A percentile compares a stretch with the other conserved stretches of the same genome.
These are phyloP conservation scores for Penaeus indicus DNA, from an alignment of 1,140 invertebrate species.

Conservation along the genomic window DNA sequence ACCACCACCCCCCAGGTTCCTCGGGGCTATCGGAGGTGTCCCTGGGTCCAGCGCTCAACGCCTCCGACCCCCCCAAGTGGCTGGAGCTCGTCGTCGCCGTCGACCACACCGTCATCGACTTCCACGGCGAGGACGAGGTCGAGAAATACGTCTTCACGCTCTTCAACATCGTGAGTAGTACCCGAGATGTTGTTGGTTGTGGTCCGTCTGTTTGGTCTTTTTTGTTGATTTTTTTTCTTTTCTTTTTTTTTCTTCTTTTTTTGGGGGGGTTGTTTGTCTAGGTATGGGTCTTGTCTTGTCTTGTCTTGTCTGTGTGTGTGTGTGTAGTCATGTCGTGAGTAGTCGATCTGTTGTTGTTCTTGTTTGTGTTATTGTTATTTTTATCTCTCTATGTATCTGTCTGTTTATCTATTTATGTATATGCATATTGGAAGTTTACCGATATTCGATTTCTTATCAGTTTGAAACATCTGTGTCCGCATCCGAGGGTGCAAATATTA, in stretches of 20 bases:
- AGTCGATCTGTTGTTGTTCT: neutral
- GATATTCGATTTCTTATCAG: no score
- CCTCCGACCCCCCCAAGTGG: conserved; percentile 71
- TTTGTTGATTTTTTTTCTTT: no score
- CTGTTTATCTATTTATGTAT: neutral
- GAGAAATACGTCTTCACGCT: conserved; percentile 81
- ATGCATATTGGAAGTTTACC: neutral
- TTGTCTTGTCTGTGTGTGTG: conserved; percentile 1
- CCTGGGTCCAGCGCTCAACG: conserved; percentile 23
- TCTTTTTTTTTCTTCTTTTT: no score
- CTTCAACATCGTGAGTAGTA: conserved; percentile 77
- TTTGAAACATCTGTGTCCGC: no score
- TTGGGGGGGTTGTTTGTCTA: no score
- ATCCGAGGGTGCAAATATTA: no score
- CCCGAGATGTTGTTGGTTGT: neutral
- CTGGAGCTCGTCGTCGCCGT: conserved; percentile 80
- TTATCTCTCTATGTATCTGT: no score
- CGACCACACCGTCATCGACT: conserved; percentile 79
- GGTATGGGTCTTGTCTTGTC: no score
- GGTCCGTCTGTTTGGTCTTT: neutral
- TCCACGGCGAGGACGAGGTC: conserved; percentile 78
- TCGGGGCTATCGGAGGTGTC: conserved; percentile 53
- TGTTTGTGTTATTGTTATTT: neutral
- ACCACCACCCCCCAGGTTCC: no score
- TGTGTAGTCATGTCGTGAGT: neutral